A percentile compares a stretch with the other conserved stretches of the same genome.
These are phyloP conservation scores for Nephotettix cincticeps DNA, from an alignment of 1,140 invertebrate species.

Conservation along the genomic window DNA sequence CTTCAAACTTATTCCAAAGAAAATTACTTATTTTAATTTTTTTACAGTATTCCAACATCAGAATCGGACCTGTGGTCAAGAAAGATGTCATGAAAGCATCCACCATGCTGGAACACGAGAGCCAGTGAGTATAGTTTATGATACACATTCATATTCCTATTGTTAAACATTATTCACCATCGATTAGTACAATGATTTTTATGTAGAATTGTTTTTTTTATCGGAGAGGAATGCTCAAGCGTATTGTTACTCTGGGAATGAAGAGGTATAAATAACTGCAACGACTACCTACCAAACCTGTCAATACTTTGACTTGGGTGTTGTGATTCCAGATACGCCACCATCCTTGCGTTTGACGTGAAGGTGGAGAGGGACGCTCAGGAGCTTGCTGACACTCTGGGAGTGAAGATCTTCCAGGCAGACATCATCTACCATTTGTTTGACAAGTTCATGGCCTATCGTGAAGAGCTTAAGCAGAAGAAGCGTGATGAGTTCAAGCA, in stretches of 20 bases:
- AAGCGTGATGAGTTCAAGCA: conserved; percentile 95
- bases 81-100: conserved; percentile 99
- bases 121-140: conserved; percentile 78
- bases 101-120: conserved; percentile 97
- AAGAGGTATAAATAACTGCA: too few relatives aligned
- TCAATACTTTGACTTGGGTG: too few relatives aligned
- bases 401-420: conserved; percentile 97
- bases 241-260: too few relatives aligned
- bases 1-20: too few relatives aligned
- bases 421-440: conserved; percentile 99
- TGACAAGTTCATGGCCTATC: conserved; percentile 94
- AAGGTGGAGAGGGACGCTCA: conserved; percentile 97
- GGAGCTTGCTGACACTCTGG: conserved; percentile 90
- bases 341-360: conserved; percentile 98
- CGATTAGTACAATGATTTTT: too few relatives aligned
- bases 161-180: too few relatives aligned
- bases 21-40: too few relatives aligned
- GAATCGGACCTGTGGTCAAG: conserved; percentile 99
- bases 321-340: conserved; percentile 73
- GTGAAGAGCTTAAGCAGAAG: conserved; percentile 89
- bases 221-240: too few relatives aligned
- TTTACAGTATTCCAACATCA: conserved; percentile 95
- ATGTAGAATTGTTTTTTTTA: too few relatives aligned
- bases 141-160: too few relatives aligned
- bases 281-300: too few relatives aligned